These are phyloP conservation scores for Drusus annulatus DNA, from an alignment of 1,140 invertebrate species.

Conservation along the genomic window DNA sequence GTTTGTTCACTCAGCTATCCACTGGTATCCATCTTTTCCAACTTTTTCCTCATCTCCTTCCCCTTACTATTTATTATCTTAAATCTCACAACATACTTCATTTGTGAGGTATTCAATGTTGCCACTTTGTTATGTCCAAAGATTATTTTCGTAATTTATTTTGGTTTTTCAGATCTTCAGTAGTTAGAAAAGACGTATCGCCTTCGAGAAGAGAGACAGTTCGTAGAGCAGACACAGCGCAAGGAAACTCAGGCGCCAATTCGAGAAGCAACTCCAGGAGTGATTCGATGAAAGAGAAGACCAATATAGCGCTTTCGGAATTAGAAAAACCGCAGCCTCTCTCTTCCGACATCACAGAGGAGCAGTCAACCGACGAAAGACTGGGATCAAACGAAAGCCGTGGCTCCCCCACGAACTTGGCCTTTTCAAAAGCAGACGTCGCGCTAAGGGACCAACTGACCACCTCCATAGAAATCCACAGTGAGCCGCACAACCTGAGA, in stretches of 20 bases:
- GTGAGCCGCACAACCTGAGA: background rate
- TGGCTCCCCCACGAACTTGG: background rate
- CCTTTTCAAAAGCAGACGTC: slow-evolving; percentile 6
- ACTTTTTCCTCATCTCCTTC: too few relatives aligned
- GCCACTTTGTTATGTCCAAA: too few relatives aligned
- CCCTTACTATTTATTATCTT: too few relatives aligned
- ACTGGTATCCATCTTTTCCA: too few relatives aligned
- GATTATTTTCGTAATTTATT: too few relatives aligned
- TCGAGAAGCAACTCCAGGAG: slow-evolving; percentile 47
- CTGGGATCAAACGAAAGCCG: slow-evolving; percentile 4
- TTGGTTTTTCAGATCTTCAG: slow-evolving; percentile 62
- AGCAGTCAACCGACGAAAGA: slow-evolving; percentile 19
- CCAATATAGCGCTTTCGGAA: slow-evolving; percentile 56
- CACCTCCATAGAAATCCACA: slow-evolving; percentile 11
- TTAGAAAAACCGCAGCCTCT: slow-evolving; percentile 60
- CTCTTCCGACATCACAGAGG: background rate
- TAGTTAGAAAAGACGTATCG: slow-evolving; percentile 60
- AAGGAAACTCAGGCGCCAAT: slow-evolving; percentile 42
- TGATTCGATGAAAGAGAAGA: slow-evolving; percentile 55
- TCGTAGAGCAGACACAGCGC: slow-evolving; percentile 30
- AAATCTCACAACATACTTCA: too few relatives aligned
- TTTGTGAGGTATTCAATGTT: too few relatives aligned
- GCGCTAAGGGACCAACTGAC: background rate
- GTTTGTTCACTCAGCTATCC: too few relatives aligned
- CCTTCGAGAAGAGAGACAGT: slow-evolving; percentile 31